These are phyloP conservation scores for Catostylus mosaicus DNA, from an alignment of 30 jellyfish, hydroid and myxozoan species.

Conservation along the genomic window DNA sequence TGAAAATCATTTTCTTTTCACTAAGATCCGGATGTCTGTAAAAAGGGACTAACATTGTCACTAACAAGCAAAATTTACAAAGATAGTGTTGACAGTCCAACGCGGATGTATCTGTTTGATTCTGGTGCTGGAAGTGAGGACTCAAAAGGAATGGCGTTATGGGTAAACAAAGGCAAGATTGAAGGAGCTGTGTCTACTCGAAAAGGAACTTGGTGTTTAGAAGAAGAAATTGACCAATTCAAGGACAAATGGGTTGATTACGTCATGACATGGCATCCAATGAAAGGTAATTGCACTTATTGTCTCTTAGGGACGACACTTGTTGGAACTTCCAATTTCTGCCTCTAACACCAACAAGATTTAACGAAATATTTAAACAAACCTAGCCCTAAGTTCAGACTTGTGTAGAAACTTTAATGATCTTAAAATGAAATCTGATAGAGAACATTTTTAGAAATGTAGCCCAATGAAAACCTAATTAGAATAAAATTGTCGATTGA, in stretches of 20 bases:
- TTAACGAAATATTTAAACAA: too few relatives aligned
- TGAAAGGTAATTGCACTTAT: too few relatives aligned
- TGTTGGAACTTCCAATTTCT: too few relatives aligned
- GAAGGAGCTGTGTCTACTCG: constrained; percentile 89
- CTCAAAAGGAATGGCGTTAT: constrained; percentile 93
- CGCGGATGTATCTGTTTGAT: constrained; percentile 80
- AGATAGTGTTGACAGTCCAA: constrained; percentile 79
- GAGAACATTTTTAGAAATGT: too few relatives aligned
- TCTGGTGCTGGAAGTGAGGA: constrained; percentile 96
- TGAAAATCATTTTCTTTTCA: neutral
- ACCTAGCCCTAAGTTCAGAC: too few relatives aligned
- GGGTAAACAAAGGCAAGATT: constrained; percentile 82
- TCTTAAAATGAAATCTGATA: too few relatives aligned
- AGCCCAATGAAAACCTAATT: too few relatives aligned
- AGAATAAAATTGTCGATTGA: too few relatives aligned
- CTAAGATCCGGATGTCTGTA: constrained; percentile 93
- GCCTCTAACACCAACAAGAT: too few relatives aligned
- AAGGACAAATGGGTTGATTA: constrained; percentile 85
- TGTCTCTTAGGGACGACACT: too few relatives aligned
- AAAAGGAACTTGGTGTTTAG: constrained; percentile 87
- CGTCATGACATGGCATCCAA: constrained; percentile 86
- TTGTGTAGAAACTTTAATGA: too few relatives aligned
- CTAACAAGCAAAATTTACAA: constrained; percentile 79
- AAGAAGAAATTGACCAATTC: constrained; percentile 66
- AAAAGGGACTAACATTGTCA: constrained; percentile 82